phyloP scores from a whole-genome alignment of 1,140 invertebrate species.

The Gryllus bimaculatus region DNA sequence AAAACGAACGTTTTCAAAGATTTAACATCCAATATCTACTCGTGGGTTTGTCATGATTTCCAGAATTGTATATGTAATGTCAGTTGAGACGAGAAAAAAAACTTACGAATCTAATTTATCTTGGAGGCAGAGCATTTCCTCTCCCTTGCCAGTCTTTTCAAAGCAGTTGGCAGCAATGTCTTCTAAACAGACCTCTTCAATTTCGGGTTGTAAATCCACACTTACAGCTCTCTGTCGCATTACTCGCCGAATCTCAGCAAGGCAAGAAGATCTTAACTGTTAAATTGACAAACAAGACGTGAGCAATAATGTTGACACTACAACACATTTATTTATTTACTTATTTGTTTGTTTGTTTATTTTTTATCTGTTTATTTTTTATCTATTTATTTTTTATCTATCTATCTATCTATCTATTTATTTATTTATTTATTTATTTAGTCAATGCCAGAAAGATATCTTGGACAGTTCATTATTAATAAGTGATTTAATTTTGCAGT shows the following conservation, averaged over 20 bases:
- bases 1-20: too few species aligned
- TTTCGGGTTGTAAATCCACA: slow-evolving; percentile 87
- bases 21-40: too few species aligned
- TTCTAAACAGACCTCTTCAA: slow-evolving; percentile 80
- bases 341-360: too few species aligned
- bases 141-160: slow-evolving; percentile 70
- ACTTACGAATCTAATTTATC: slow-evolving; percentile 66
- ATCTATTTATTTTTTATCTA: too few species aligned
- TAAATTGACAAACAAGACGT: background rate
- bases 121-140: slow-evolving; percentile 89
- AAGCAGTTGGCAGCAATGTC: slow-evolving; percentile 78
- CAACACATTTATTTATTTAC: background rate
- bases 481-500: background rate
- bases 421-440: too few species aligned
- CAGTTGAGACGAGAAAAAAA: background rate
- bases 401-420: too few species aligned
- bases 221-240: slow-evolving; percentile 86
- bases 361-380: too few species aligned
- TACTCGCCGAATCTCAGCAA: slow-evolving; percentile 73
- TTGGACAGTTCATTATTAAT: background rate
- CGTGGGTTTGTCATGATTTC: too few species aligned
- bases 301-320: too few species aligned
- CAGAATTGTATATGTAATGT: too few species aligned
- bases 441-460: background rate
- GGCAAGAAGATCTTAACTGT: slow-evolving; percentile 33